Evolutionary conservation across 2,797 vertebrate species (phyloP), one percentile per base, ranked within the genome.

Genomic region (Pogoniulus pusillus): DNA sequence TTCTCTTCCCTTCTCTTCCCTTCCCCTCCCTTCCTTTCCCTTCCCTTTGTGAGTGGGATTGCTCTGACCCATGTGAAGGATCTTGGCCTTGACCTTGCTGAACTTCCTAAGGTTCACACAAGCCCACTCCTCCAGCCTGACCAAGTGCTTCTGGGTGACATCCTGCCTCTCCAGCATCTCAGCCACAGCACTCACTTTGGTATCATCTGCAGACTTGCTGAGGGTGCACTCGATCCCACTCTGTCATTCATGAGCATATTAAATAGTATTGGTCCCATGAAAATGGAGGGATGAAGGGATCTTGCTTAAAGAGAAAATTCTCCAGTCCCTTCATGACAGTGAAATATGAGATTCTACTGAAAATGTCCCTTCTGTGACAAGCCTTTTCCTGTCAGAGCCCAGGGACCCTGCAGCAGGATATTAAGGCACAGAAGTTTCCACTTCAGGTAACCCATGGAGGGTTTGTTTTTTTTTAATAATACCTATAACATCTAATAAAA

Each of bases 401-500:
- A 70, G 76, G 26, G 69, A 87, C 76, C 26, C 30, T 91, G 83
- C 59, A 82, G 82, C 93, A 95, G 94, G 93, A 95, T 95, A 94
- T 95, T 89, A 95, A 82, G 64, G 39, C 87, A 80, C 39, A 79
- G 81, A 94, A 94, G 95, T 81, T 87, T 95, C 89, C 69, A 59
- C 54, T 90, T 75, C 73, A 79, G 69, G 75, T 92, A 75, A 88
- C 41, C 80, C 58, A 70, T 71, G n/a, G 80, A 69, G 77, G 6
- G 75, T 41, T 39, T 77, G 7, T 77, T 96, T 96, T 94, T 96
- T 93, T 95, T 80, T 87, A 87, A 54, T 93, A 86, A 77, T 65
- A 77, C n/a, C 53, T 76, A 72, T 88, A 90, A 85, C 89, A 91
- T 93, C 80, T 90, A 89, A 77, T 93, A 95, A 95, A 94, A 91